Evolutionary conservation across 2,888 invertebrate genomes (phyloP), one percentile per base, ranked within the genome.

Genomic region (Drosophila vallismaia): DNA sequence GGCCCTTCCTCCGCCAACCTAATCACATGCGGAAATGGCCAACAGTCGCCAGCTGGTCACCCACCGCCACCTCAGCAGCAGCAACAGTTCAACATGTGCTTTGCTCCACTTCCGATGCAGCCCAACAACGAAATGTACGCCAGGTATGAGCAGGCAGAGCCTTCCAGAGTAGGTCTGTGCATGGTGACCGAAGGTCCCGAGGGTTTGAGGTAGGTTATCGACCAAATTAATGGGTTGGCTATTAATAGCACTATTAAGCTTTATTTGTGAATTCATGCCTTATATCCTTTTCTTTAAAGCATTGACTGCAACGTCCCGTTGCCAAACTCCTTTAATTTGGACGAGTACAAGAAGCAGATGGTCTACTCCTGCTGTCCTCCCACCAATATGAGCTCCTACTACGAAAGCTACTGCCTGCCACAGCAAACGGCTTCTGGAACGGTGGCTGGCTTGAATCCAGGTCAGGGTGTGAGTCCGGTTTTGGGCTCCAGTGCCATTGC

Each of bases 181-280:
- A 29, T 77, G 56, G 84, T 83, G 7, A 79, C 80, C 42, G 84
- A 83, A 26, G 44, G 66, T 5, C 77, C 80, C 3, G 84, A 79
- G 24, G 74, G 77, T 4, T 46, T 83, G 4, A 86, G 69, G 86
- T 19, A 19, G 19, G 19, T 19, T 19, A 19, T 19, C 19, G 19
- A 2, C 19, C 2, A 19, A 19, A 19, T 19, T 19, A 19, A 19
- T 19, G n/a, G n/a, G n/a, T n/a, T n/a, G n/a, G n/a, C n/a, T n/a
- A n/a, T n/a, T n/a, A n/a, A n/a, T n/a, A n/a, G n/a, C n/a, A n/a
- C n/a, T n/a, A n/a, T 19, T 2, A 19, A 19, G 19, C 14, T 19
- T 19, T 2, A 19, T 19, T 19, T 2, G 19, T 19, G 2, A 2
- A 19, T 38, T 12, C 6, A 12, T 33, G 5, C 12, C 40, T 12